phyloP scores from a whole-genome alignment of 2,113 vertebrate genomes.

The Tyrannus savana region DNA sequence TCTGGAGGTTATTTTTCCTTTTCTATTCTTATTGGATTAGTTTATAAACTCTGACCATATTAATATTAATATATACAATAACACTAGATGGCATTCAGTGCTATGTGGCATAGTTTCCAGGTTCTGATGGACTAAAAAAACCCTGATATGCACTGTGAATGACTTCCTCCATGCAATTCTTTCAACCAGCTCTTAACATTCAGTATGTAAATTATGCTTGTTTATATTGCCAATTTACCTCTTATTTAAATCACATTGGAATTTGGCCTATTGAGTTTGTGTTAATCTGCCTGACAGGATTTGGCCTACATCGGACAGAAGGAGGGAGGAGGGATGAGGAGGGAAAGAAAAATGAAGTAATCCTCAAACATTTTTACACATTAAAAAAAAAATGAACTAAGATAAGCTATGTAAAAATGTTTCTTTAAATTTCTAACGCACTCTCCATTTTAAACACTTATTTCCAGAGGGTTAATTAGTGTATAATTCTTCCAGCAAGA shows the following conservation, averaged over 20 bases:
- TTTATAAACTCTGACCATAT: background rate
- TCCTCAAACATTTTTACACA: background rate
- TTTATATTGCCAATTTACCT: conserved; percentile 55
- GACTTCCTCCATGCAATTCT: background rate
- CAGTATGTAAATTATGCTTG: conserved; percentile 3
- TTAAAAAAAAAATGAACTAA: background rate
- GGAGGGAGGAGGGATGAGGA: background rate
- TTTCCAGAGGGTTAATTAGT: conserved; percentile 47
- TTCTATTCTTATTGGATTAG: background rate
- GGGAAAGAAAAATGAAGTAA: background rate
- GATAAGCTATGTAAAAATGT: background rate
- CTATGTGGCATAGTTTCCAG: background rate
- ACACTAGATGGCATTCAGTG: background rate
- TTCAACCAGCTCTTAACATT: background rate
- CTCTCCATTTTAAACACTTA: background rate
- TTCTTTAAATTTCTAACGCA: background rate
- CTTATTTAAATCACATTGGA: conserved; percentile 43
- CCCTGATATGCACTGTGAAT: background rate
- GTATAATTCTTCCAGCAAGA: background rate
- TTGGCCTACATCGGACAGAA: background rate
- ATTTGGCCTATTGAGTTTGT: conserved; percentile 36
- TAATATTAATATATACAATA: conserved; percentile 10
- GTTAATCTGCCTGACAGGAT: conserved; percentile 32
- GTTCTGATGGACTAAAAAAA: conserved; percentile 21
- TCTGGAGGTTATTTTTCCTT: background rate